Percentiles rank a stretch among this genome's conserved stretches.
Conservation (phyloP, 2,113 vertebrate species). For the Sus scrofa region DNA sequence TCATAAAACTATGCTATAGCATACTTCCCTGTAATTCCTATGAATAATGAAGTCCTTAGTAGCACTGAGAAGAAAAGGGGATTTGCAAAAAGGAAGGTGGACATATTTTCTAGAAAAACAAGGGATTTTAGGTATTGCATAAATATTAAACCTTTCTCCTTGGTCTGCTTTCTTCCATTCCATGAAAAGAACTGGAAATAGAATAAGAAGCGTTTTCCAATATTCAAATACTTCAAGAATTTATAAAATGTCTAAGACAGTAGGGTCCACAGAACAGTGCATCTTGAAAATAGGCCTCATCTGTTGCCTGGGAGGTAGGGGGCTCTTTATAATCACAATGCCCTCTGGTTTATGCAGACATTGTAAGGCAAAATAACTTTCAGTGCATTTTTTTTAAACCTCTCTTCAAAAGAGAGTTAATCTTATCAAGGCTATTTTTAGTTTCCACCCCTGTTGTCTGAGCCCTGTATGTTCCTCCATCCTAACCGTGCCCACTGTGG, state of each 20-base stretch:
- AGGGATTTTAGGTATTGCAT: neutral
- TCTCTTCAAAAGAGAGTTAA: neutral
- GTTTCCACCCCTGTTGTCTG: neutral
- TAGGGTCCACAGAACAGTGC: neutral
- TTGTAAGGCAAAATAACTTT: slow-evolving; percentile 51
- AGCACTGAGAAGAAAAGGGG: neutral
- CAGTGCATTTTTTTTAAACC: neutral
- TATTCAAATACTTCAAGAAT: neutral
- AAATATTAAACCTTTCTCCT: slow-evolving; percentile 37
- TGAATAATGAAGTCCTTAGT: neutral
- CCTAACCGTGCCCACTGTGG: neutral
- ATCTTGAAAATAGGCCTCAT: slow-evolving; percentile 39
- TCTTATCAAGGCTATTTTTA: neutral
- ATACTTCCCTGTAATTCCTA: neutral
- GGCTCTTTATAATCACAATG: neutral
- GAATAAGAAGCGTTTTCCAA: neutral
- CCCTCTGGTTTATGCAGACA: neutral
- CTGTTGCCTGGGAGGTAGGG: neutral
- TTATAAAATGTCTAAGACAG: neutral
- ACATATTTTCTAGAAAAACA: neutral
- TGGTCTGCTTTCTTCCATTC: slow-evolving; percentile 3
- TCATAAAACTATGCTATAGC: neutral
- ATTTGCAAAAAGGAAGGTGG: neutral
- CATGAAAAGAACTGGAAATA: slow-evolving; percentile 8
- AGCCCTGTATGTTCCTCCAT: neutral